Evolutionary conservation across 2,888 invertebrate genomes (phyloP).

Genomic region (Drosophila recens): DNA sequence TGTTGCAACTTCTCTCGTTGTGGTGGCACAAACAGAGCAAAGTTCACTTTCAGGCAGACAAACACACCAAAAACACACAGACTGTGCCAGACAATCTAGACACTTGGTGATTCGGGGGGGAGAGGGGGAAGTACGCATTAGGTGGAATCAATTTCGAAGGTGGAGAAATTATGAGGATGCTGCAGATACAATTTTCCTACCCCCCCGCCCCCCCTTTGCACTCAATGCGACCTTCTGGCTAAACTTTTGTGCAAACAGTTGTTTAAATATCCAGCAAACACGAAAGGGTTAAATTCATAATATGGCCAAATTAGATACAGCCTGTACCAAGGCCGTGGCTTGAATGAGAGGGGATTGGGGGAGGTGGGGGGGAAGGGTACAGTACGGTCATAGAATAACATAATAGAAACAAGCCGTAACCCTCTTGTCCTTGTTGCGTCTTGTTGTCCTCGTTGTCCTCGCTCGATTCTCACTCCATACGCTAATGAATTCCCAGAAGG

Average conservation of each 20-base stretch:
- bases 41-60: conserved; percentile 67
- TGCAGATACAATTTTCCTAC: conserved; percentile 42
- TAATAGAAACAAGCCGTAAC: conserved; percentile 61
- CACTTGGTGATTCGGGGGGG: conserved; percentile 19
- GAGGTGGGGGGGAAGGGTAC: too few species aligned
- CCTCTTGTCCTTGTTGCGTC: conserved; percentile 20
- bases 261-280: conserved; percentile 81
- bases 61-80: conserved; percentile 47
- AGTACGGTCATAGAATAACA: conserved; percentile 71
- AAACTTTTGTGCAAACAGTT: conserved; percentile 81
- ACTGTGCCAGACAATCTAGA: conserved; percentile 49
- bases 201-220: neutral
- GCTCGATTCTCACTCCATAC: conserved; percentile 9
- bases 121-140: conserved; percentile 59
- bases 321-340: conserved; percentile 10
- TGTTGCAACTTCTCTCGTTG: conserved; percentile 14
- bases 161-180: conserved; percentile 71
- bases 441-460: conserved; percentile 27
- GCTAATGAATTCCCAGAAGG: conserved; percentile 82
- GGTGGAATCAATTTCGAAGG: conserved; percentile 67
- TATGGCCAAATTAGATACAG: conserved; percentile 79
- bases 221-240: conserved; percentile 68
- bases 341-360: neutral
- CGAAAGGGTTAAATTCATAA: conserved; percentile 81
- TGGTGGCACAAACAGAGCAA: conserved; percentile 12